phyloP scores from a whole-genome alignment of 2,113 vertebrate species.

The Alexandromys fortis region DNA sequence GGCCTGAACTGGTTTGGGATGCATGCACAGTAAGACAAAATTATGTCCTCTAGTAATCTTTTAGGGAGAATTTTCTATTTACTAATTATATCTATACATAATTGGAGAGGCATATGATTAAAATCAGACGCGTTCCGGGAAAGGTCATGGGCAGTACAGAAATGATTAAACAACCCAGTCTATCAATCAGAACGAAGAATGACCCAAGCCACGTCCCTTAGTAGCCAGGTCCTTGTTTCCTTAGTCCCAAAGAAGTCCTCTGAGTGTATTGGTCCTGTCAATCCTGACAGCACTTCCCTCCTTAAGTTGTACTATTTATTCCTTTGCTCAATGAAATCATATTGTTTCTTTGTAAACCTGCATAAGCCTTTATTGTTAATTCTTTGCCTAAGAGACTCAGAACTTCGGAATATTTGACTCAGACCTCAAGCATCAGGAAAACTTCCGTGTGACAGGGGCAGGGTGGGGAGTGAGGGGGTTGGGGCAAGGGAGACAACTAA shows the following conservation, averaged over 20 bases:
- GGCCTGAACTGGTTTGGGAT: background rate
- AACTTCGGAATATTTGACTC: background rate
- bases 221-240: background rate
- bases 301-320: background rate
- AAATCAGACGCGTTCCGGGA: background rate
- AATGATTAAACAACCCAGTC: background rate
- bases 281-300: background rate
- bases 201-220: background rate
- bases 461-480: rapidly evolving
- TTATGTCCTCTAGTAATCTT: background rate
- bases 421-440: background rate
- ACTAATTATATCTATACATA: background rate
- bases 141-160: background rate
- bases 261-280: rapidly evolving
- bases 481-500: background rate
- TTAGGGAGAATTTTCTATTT: background rate
- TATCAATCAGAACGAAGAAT: background rate
- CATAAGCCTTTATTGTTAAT: background rate
- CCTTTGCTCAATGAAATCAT: background rate
- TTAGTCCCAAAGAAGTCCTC: background rate
- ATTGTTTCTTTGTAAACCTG: background rate
- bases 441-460: background rate
- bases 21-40: background rate
- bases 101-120: background rate
- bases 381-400: background rate